These are phyloP conservation scores for Perca schrenkii DNA, from an alignment of 2,113 vertebrate genomes.

Conservation along the genomic window DNA sequence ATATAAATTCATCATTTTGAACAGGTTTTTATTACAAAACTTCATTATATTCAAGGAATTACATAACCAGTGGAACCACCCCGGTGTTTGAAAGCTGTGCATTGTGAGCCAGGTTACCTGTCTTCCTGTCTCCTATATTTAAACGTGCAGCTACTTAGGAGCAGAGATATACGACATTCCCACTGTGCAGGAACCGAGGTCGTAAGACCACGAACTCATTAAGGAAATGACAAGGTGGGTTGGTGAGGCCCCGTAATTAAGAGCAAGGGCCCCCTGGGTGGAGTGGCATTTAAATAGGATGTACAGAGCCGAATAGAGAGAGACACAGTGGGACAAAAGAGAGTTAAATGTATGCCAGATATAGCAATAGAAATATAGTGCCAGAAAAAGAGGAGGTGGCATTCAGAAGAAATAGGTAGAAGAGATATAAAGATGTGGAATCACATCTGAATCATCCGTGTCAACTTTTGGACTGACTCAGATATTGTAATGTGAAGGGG, in stretches of 20 bases:
- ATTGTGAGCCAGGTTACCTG: slow-evolving; percentile 9
- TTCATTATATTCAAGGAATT: neutral
- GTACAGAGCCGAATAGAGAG: slow-evolving; percentile 24
- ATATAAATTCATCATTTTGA: neutral
- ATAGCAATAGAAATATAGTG: slow-evolving; percentile 43
- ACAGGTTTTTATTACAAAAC: neutral
- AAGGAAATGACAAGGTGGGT: slow-evolving; percentile 67
- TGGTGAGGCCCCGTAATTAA: slow-evolving; percentile 75
- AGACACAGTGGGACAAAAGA: slow-evolving; percentile 27
- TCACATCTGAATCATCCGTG: neutral
- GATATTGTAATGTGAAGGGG: neutral
- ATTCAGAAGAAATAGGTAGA: slow-evolving; percentile 10
- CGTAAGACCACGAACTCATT: slow-evolving; percentile 74
- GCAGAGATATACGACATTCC: slow-evolving; percentile 34
- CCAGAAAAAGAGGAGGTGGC: neutral
- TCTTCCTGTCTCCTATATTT: slow-evolving; percentile 50
- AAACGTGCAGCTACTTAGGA: slow-evolving; percentile 54
- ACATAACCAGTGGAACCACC: neutral
- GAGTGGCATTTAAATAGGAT: slow-evolving; percentile 72
- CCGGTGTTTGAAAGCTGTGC: neutral
- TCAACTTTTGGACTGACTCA: neutral
- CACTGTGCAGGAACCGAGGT: slow-evolving; percentile 59
- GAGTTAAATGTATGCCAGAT: slow-evolving; percentile 32
- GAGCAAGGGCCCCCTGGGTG: slow-evolving; percentile 61
- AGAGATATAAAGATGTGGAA: slow-evolving; percentile 5